Evolutionary conservation across 2,888 invertebrate genomes (phyloP).

Genomic region (Nomada flava): DNA sequence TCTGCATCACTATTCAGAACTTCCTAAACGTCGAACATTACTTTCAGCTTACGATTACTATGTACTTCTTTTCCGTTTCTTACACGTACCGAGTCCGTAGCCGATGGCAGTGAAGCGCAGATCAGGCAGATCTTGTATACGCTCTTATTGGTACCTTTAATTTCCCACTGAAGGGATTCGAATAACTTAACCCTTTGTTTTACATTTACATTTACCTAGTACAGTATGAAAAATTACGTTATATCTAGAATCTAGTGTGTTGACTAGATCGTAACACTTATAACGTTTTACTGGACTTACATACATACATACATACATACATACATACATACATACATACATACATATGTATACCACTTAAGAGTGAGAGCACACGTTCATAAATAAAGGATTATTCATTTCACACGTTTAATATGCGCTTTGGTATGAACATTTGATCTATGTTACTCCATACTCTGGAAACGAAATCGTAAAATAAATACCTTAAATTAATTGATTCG

Average conservation of each 20-base stretch:
- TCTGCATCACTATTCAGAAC: conserved; percentile 35
- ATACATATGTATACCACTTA: conserved; percentile 24
- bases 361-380: conserved; percentile 31
- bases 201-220: conserved; percentile 4
- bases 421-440: conserved; percentile 28
- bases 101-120: conserved; percentile 65
- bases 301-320: too few species aligned
- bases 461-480: conserved; percentile 40
- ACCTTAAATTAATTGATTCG: conserved; percentile 50
- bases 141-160: neutral
- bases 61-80: conserved; percentile 34
- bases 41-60: conserved; percentile 32
- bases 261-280: conserved; percentile 3
- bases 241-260: conserved; percentile 10
- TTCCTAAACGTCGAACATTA: conserved; percentile 37
- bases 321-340: neutral
- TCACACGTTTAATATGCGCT: conserved; percentile 61
- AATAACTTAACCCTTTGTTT: neutral
- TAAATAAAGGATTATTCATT: conserved; percentile 12
- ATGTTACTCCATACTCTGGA: conserved; percentile 7
- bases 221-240: conserved; percentile 41
- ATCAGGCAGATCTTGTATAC: conserved; percentile 51
- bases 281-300: conserved; percentile 11
- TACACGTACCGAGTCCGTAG: conserved; percentile 59
- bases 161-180: conserved; percentile 6